Evolutionary conservation across 2,113 vertebrate species (phyloP).

Genomic region (Cochlearius cochlearius): DNA sequence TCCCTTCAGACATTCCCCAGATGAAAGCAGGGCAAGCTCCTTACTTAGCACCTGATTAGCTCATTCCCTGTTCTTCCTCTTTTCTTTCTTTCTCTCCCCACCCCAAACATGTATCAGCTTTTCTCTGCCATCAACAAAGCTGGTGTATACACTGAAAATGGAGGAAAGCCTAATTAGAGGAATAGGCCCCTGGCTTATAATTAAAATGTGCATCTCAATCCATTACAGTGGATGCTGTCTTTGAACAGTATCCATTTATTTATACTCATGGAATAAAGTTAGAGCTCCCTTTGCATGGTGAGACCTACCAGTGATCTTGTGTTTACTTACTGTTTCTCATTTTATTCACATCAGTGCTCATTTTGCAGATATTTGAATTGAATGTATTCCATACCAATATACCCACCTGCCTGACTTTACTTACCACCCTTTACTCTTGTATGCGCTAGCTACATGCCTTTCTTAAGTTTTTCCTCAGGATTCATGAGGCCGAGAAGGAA

Average conservation of each 20-base stretch:
- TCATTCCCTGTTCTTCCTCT: background rate
- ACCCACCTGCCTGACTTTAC: background rate
- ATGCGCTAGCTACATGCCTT: accelerated
- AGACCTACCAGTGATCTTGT: background rate
- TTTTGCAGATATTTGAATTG: background rate
- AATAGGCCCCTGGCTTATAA: background rate
- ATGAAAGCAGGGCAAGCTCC: background rate
- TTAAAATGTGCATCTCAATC: background rate
- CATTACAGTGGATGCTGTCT: background rate
- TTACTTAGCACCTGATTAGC: background rate
- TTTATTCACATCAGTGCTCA: background rate
- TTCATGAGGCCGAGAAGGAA: background rate
- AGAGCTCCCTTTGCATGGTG: background rate
- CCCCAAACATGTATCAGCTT: background rate
- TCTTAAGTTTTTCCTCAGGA: background rate
- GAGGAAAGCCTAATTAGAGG: background rate
- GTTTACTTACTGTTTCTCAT: background rate
- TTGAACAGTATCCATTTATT: background rate
- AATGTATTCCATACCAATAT: background rate
- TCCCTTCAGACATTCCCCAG: background rate
- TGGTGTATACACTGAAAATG: background rate
- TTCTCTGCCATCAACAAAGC: background rate
- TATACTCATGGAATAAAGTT: background rate
- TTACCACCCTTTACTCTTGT: background rate
- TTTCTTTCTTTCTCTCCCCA: background rate